Base-by-base conservation (phyloP, 2,113 vertebrate genomes). In the Bubo blakistoni region DNA sequence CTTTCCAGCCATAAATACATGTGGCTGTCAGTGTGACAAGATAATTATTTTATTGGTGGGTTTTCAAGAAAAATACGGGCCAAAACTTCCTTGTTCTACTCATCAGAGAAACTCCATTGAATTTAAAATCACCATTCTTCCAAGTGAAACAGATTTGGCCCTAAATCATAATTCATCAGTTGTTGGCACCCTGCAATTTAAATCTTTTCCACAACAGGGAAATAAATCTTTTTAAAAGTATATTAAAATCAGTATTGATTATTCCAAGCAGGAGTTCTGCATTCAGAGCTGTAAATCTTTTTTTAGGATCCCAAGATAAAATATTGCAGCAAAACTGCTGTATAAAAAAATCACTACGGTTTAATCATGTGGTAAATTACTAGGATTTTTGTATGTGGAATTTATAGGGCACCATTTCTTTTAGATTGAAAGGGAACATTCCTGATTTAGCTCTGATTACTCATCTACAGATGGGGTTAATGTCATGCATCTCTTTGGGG, bases 201-300 rank as follows among this genome's bases (percentile, higher is more conserved):
- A 95, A 97, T 97, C 96, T 96, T 96, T 94, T 85, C 83, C 11
- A 27, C 88, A 96, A 95, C 89, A 95, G 96, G 95, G 90, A 95
- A 97, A 97, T 97, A 96, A 97, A 95, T 97, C 91, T 93, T 90
- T 79, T 88, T 6, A 19, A 70, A 95, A 88, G 89, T 89, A 59
- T 96, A 96, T 97, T 96, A 93, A 96, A 97, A 97, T 96, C 84
- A 97, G 74, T 92, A 97, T 97, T 96, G 96, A 97, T 97, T 96
- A 96, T 96, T 96, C 90, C 89, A 96, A 95, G 78, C 47, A 95
- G 72, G 74, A 96, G 49, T 0, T 0, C 65, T 70, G 77, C 77
- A 92, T 96, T 92, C 81, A 67, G 49, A 65, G 71, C 88, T 80
- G 77, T 96, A 95, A 96, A 96, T 97, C 58, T 86, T 88, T 86